Base-by-base conservation (phyloP, 2,888 invertebrate species). In the Lepidochitona cinerea region DNA sequence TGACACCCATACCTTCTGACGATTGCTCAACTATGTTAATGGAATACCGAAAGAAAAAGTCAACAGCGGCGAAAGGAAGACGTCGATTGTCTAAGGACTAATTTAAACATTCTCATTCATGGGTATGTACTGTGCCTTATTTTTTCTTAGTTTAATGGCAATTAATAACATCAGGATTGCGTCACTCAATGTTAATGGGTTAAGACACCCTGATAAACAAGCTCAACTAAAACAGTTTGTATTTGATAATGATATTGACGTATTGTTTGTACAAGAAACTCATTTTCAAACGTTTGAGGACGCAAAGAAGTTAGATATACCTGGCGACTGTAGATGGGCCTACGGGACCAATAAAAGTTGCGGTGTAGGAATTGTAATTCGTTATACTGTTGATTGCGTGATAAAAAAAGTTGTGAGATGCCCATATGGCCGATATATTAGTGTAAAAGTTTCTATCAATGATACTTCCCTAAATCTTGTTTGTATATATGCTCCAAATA, bases 361-460 rank as follows among this genome's bases (percentile, higher is more conserved):
- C 14, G 59, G 26, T 59, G 59, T 59, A 14, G 59, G 59, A 23
- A 59, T 59, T 23, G 29, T 59, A 23, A 26, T 59, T 18, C 18
- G 59, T 23, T 59, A 59, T 59, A 23, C 59, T 59, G 59, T 59
- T 59, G 59, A 59, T 26, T 59, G 59, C 29, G 59, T 59, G 12
- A 59, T 59, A 29, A 18, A 26, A 23, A 23, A 59, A 29, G 59
- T 59, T 29, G 12, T 14, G 26, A 59, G 59, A 29, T 59, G 59
- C 29, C 59, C 7, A 4, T 29, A 59, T 59, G 59, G 59, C 14
- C 18, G 59, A 59, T 59, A 59, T 29, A 59, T 59, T 7, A 26
- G 32, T 29, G 29, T 59, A 32, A 59, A 23, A 59, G 26, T 26
- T 18, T 23, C 23, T 29, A 29, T 59, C 14, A 59, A 26, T 29